Percentiles rank a stretch among this genome's conserved stretches.
Conservation (phyloP, 2,797 vertebrate genomes). For the Cheirogaleus major region DNA sequence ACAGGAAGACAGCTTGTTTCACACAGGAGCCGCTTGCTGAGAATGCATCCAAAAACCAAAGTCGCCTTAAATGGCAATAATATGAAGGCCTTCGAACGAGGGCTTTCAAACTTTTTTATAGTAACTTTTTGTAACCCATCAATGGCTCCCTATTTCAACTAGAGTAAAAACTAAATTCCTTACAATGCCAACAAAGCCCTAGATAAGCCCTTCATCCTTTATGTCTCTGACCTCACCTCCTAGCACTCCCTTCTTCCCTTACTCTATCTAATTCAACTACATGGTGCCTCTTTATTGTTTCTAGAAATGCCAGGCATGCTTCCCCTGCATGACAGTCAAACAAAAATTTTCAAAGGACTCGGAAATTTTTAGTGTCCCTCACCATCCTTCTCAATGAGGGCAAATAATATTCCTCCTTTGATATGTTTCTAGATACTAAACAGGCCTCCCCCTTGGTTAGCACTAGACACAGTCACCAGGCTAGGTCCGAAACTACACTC, state of each 20-base stretch:
- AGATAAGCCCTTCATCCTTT: background rate
- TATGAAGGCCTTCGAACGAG: background rate
- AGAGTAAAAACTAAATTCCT: conserved; percentile 10
- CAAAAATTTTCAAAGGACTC: conserved; percentile 3
- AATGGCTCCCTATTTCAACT: background rate
- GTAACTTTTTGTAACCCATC: background rate
- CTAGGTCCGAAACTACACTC: background rate
- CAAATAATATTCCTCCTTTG: background rate
- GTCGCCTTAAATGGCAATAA: background rate
- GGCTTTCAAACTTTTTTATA: background rate
- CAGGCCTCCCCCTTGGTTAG: background rate
- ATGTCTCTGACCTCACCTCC: background rate
- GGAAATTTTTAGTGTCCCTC: background rate
- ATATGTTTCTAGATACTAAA: background rate
- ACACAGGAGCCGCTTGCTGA: background rate
- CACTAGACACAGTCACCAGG: background rate
- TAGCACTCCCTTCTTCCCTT: background rate
- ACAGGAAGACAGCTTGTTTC: background rate
- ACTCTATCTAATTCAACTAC: background rate
- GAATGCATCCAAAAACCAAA: background rate
- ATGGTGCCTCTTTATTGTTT: background rate
- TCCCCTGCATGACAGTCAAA: background rate
- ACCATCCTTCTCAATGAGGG: background rate
- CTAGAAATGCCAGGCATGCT: background rate
- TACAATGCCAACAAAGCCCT: background rate